Conservation (phyloP, 2,113 vertebrate species). For the Mormyrus lacerda region DNA sequence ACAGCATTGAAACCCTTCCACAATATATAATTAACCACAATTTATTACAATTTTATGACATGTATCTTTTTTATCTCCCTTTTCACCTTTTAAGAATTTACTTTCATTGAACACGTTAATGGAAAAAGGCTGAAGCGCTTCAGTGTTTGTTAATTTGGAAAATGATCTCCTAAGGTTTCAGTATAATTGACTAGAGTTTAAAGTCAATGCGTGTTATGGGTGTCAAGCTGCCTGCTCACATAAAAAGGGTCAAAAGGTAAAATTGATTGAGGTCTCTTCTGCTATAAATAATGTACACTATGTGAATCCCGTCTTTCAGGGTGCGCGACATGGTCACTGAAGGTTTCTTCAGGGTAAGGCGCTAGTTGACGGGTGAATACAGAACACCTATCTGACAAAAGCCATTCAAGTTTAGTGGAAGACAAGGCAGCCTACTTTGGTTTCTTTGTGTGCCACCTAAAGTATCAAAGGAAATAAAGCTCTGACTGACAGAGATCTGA, state of each 20-base stretch:
- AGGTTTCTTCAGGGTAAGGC: constrained; percentile 73
- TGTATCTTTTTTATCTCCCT: constrained; percentile 1
- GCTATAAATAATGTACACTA: constrained; percentile 65
- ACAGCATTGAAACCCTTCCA: neutral
- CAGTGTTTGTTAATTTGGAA: constrained; percentile 10
- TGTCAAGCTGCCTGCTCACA: constrained; percentile 15
- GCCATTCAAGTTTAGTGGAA: constrained; percentile 76
- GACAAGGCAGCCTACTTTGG: constrained; percentile 78
- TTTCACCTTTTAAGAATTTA: constrained; percentile 5
- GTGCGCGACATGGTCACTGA: constrained; percentile 63
- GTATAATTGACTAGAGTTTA: constrained; percentile 10
- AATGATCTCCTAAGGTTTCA: neutral
- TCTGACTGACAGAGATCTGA: constrained; percentile 67
- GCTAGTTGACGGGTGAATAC: constrained; percentile 77
- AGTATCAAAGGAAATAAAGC: constrained; percentile 76
- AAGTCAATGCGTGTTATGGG: constrained; percentile 12
- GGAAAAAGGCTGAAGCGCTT: neutral
- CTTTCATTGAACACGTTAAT: neutral
- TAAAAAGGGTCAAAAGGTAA: constrained; percentile 67
- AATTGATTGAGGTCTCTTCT: constrained; percentile 58
- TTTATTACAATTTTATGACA: constrained; percentile 4
- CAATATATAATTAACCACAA: neutral
- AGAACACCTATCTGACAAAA: constrained; percentile 71
- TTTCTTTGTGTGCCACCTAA: constrained; percentile 71
- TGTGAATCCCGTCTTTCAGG: constrained; percentile 59